These are phyloP conservation scores for Microchirus variegatus DNA, from an alignment of 2,797 vertebrate species.

Conservation along the genomic window DNA sequence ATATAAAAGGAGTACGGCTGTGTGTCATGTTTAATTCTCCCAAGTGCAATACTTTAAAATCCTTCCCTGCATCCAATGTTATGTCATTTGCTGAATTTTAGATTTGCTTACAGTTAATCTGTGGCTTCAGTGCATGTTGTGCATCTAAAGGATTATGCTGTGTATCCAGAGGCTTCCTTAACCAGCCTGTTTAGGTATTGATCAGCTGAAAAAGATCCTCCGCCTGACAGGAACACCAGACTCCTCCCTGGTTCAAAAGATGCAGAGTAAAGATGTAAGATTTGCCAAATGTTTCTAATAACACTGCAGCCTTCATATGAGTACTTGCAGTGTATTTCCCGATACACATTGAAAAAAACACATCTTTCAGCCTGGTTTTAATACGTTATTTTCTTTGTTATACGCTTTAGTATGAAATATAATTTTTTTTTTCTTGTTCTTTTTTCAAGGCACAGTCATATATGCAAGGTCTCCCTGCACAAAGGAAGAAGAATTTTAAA, in stretches of 20 bases:
- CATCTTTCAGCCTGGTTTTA: too few relatives aligned
- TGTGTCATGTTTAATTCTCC: too few relatives aligned
- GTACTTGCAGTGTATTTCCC: background rate
- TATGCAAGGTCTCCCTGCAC: constrained; percentile 77
- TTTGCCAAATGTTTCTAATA: background rate
- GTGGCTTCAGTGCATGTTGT: too few relatives aligned
- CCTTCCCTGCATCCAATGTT: too few relatives aligned
- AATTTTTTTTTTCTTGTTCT: background rate
- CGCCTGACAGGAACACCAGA: constrained; percentile 81
- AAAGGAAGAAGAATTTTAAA: constrained; percentile 82
- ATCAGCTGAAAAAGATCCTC: constrained; percentile 86
- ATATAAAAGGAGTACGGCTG: too few relatives aligned
- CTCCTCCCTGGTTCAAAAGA: constrained; percentile 79
- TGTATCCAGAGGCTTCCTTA: constrained; percentile 44
- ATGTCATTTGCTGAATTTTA: too few relatives aligned
- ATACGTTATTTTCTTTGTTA: background rate
- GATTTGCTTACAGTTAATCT: too few relatives aligned
- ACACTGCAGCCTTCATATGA: background rate
- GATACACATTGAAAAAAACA: too few relatives aligned
- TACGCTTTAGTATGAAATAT: background rate
- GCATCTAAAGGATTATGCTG: background rate
- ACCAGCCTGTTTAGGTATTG: constrained; percentile 77
- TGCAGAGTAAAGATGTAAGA: constrained; percentile 87
- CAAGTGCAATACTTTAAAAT: too few relatives aligned
- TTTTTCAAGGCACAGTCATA: constrained; percentile 81